These are phyloP conservation scores for Nycticebus coucang DNA, from an alignment of 2,113 vertebrate species.

Conservation along the genomic window DNA sequence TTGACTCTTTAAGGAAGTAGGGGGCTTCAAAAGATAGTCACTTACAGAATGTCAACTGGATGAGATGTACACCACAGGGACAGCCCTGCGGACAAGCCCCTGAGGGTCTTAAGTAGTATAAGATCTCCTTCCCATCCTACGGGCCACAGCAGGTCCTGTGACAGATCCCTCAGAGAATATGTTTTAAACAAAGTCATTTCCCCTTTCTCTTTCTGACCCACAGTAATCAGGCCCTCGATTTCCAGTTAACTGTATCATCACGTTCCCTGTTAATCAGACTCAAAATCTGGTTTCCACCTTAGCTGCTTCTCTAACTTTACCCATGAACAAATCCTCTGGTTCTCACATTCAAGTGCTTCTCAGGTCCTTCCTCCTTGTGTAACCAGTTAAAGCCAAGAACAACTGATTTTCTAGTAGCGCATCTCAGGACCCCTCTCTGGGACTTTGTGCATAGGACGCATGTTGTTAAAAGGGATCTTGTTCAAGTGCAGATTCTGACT, in stretches of 20 bases:
- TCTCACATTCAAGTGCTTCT: background rate
- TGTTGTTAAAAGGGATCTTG: background rate
- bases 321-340: background rate
- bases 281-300: background rate
- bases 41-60: background rate
- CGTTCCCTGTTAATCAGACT: background rate
- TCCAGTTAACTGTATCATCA: background rate
- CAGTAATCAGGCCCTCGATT: background rate
- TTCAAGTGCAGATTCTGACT: background rate
- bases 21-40: background rate
- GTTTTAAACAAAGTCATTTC: background rate
- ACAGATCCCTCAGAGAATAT: background rate
- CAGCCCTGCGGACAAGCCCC: background rate
- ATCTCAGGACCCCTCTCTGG: background rate
- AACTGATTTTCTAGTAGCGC: background rate
- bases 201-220: background rate
- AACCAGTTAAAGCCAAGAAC: background rate
- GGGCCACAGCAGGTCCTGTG: background rate
- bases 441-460: background rate
- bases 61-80: background rate
- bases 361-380: background rate
- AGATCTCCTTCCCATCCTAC: background rate
- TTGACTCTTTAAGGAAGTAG: background rate
- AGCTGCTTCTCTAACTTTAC: background rate
- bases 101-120: background rate